Percentiles rank a stretch among this genome's conserved stretches.
These are phyloP conservation scores for Tamias sibiricus DNA, from an alignment of 2,113 vertebrate genomes.

Conservation along the genomic window DNA sequence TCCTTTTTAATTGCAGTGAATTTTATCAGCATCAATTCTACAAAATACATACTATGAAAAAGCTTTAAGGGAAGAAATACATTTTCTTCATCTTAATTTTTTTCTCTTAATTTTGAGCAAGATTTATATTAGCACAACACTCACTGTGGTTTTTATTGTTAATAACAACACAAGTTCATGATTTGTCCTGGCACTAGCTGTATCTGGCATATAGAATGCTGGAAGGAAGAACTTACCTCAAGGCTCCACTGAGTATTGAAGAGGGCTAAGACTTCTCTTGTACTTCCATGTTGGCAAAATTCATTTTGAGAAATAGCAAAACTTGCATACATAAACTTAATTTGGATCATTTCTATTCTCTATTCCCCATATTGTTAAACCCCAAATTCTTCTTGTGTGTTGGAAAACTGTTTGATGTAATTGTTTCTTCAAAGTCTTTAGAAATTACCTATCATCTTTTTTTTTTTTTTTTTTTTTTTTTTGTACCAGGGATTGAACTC, in stretches of 20 bases:
- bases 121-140: background rate
- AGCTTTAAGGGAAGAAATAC: background rate
- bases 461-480: background rate
- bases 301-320: background rate
- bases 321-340: background rate
- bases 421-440: background rate
- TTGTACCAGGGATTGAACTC: too few relatives aligned
- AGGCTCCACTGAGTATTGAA: rapidly evolving
- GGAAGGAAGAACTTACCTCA: background rate
- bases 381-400: background rate
- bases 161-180: background rate
- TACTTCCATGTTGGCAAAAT: background rate
- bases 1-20: slow-evolving; percentile 56
- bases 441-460: background rate
- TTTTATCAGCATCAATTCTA: slow-evolving; percentile 47
- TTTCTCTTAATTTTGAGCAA: slow-evolving; percentile 41
- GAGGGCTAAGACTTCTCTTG: background rate
- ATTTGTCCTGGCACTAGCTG: background rate
- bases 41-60: background rate
- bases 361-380: background rate
- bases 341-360: background rate
- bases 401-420: background rate
- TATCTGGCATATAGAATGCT: background rate
- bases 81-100: background rate
- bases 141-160: background rate